Evolutionary conservation across 1,140 invertebrate genomes (phyloP).

Genomic region (Dreissena rostriformis): DNA sequence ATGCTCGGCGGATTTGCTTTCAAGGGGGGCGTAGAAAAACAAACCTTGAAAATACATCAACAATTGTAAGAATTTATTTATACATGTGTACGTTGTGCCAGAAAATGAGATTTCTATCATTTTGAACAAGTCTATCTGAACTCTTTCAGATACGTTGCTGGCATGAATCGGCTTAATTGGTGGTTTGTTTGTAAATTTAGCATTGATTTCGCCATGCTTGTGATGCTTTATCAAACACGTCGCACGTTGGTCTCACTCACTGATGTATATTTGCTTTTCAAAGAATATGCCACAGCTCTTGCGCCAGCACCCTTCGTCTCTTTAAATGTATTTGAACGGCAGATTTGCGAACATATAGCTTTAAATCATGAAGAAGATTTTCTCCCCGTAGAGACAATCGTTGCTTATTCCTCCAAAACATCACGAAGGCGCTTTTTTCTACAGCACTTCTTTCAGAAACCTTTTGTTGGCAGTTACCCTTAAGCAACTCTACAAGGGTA

Average conservation of each 20-base stretch:
- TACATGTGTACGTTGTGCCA: not conserved
- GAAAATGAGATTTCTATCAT: not conserved
- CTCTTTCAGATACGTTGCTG: not conserved
- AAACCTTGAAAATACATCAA: conserved; percentile 12
- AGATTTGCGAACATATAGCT: not conserved
- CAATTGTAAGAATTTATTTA: conserved; percentile 1
- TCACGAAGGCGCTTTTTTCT: not conserved
- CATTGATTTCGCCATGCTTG: not conserved
- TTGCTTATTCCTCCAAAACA: conserved; percentile 1
- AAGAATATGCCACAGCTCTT: conserved; percentile 1
- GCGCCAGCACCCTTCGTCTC: not conserved
- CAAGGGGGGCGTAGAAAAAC: not conserved
- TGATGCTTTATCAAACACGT: conserved; percentile 1
- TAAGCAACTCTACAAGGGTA: not conserved
- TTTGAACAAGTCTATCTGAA: conserved; percentile 1
- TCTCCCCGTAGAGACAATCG: not conserved
- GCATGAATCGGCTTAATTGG: not conserved
- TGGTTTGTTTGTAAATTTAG: conserved; percentile 2
- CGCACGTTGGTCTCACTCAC: not conserved
- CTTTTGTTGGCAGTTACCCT: not conserved
- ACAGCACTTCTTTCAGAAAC: not conserved
- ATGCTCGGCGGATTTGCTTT: too few species aligned
- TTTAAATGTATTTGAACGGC: not conserved
- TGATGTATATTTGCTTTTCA: not conserved
- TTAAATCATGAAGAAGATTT: not conserved